Evolutionary conservation across 2,797 vertebrate genomes (phyloP), one percentile per base, ranked within the genome.

Genomic region (Anas bahamensis): DNA sequence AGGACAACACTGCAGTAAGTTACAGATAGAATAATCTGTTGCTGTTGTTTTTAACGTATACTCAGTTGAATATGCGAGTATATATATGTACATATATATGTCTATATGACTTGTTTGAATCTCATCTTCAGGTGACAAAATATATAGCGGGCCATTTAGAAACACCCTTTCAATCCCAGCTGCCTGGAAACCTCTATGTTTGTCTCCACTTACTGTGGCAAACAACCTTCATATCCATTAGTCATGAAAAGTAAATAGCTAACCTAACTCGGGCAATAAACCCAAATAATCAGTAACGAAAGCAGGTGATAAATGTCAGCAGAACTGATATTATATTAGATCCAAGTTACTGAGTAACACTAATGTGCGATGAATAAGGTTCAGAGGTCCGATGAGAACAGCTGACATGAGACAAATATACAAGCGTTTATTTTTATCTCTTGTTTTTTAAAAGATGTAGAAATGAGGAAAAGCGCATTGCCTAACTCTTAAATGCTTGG

Each of bases 231-330:
- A 94, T 82, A 71, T 65, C 94, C 91, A 95, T 97, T 94, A 96
- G 86, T 80, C 91, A 93, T 64, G 88, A 76, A 95, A 80, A 95
- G 95, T 91, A 96, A 95, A 97, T 94, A 95, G 17, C 93, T 89
- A 79, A 89, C 96, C 92, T 80, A 85, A 94, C 78, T 72, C 83
- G 79, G 89, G 95, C 95, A 94, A 92, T 96, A 97, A 97, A 96
- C 82, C 89, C 94, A 90, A 95, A 95, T 81, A 97, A 97, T 97
- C 95, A 97, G 96, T 97, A 97, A 97, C 95, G 0, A 85, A 82
- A 85, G 90, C 4, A 4, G 73, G 81, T 79, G 90, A 93, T 94
- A 93, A 94, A 94, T 94, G 95, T 82, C 89, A 94, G 95, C 89
- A 93, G 61, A 93, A 75, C 88, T 64, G 91, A 77, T 88, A 82